phyloP scores from a whole-genome alignment of 2,888 invertebrate genomes.

The Seira musarum region DNA sequence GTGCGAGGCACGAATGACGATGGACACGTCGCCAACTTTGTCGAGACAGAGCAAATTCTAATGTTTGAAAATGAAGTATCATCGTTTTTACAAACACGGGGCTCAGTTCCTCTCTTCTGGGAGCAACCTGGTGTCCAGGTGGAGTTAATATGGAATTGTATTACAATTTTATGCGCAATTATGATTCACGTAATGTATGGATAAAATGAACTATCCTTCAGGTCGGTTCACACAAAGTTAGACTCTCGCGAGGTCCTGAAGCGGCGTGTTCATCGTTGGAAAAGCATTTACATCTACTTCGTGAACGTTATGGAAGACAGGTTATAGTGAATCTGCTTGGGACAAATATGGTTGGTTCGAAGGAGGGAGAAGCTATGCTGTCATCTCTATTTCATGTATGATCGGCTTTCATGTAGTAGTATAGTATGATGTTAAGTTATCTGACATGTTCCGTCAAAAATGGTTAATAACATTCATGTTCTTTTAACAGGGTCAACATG shows the following conservation, averaged over 20 bases:
- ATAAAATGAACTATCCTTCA: slow-evolving; percentile 70
- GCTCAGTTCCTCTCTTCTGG: slow-evolving; percentile 99
- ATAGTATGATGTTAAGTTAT: no score
- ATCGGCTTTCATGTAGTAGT: background rate
- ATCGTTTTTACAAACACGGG: slow-evolving; percentile 93
- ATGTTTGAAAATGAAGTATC: slow-evolving; percentile 91
- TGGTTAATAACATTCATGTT: background rate
- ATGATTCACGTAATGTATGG: no score
- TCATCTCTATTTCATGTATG: slow-evolving; percentile 90
- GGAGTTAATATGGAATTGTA: slow-evolving; percentile 48
- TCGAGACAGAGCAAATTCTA: slow-evolving; percentile 99
- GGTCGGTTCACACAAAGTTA: slow-evolving; percentile 99
- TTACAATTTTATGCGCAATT: no score
- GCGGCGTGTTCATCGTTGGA: slow-evolving; percentile 95
- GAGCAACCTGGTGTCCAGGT: slow-evolving; percentile 97
- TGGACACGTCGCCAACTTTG: slow-evolving; percentile 99
- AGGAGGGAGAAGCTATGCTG: slow-evolving; percentile 97
- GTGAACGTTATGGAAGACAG: slow-evolving; percentile 91
- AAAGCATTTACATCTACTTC: slow-evolving; percentile 88
- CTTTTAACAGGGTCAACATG: slow-evolving; percentile 66
- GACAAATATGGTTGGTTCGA: slow-evolving; percentile 90
- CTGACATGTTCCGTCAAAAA: no score
- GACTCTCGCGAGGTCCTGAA: slow-evolving; percentile 95
- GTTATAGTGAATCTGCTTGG: slow-evolving; percentile 94
- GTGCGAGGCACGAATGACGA: slow-evolving; percentile 99